Evolutionary conservation across 2,888 invertebrate genomes (phyloP), one percentile per base, ranked within the genome.

Genomic region (Tetheella fluctuosa): DNA sequence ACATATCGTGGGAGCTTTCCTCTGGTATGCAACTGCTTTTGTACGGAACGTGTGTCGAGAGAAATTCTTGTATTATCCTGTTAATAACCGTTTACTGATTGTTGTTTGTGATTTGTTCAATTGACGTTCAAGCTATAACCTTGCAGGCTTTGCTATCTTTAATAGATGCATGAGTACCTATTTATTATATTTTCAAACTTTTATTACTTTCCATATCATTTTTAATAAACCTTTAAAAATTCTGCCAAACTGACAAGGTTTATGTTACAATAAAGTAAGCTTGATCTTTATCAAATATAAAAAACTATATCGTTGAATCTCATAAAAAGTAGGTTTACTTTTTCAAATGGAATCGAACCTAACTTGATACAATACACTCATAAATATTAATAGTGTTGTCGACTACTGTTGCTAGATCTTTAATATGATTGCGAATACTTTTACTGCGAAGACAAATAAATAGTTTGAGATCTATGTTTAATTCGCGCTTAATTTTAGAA

Each of bases 11-110:
- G 84, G 86, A 88, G 77, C 77, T 78, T 74, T 73, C 74, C 78
- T 79, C 77, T 80, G 88, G 88, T 86, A 88, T 86, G 88, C 80
- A 74, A 71, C 77, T 75, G 73, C 74, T 79, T 77, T 78, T 75
- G 74, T 77, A 73, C 72, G 70, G 65, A 67, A 69, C 69, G 61
- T 64, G 63, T 69, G 70, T 58, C 63, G 69, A 65, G 73, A 76
- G 74, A 78, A 79, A 82, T 80, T 81, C 77, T 76, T 69, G 70
- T 74, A 73, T 71, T 64, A 73, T 74, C 79, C 64, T 70, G 65
- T 58, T 64, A 54, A 57, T 30, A 59, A 61, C 57, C 54, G 61
- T 25, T 25, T 37, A 42, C 48, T 13, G 34, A 59, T 60, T 30
- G 57, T 57, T 62, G 62, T 60, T 58, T 59, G 58, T 62, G 23